A percentile compares a stretch with the other conserved stretches of the same genome.
These are phyloP conservation scores for Furnarius figulus DNA, from an alignment of 2,113 vertebrate genomes.

Conservation along the genomic window DNA sequence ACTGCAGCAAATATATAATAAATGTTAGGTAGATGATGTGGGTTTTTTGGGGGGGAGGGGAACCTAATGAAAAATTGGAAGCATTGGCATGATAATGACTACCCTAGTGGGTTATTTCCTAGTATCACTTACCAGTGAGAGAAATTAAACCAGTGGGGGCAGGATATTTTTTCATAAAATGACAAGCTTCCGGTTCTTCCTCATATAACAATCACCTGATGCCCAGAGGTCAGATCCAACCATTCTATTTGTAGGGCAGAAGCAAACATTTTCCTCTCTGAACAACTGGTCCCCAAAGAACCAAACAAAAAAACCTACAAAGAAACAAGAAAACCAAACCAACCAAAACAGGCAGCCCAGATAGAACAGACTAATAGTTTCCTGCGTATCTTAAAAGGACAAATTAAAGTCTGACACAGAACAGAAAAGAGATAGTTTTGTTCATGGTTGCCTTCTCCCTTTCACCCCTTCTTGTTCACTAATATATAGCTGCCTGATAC, in stretches of 20 bases:
- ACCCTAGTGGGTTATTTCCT: background rate
- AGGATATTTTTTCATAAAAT: conserved; percentile 1
- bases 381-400: background rate
- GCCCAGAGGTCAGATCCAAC: background rate
- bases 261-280: background rate
- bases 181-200: background rate
- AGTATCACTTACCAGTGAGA: background rate
- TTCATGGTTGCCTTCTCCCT: background rate
- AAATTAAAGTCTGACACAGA: background rate
- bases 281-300: background rate
- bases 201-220: background rate
- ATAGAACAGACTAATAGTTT: background rate
- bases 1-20: conserved; percentile 41
- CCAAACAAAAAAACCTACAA: background rate
- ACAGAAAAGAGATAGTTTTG: background rate
- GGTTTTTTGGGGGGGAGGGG: background rate
- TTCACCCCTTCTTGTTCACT: background rate
- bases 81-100: background rate
- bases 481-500: background rate
- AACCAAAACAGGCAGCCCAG: background rate
- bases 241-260: background rate
- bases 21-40: background rate
- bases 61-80: background rate
- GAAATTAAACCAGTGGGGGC: background rate
- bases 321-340: background rate